Evolutionary conservation across 1,140 invertebrate species (phyloP), one percentile per base, ranked within the genome.

Genomic region (Wiebesia pumilae): DNA sequence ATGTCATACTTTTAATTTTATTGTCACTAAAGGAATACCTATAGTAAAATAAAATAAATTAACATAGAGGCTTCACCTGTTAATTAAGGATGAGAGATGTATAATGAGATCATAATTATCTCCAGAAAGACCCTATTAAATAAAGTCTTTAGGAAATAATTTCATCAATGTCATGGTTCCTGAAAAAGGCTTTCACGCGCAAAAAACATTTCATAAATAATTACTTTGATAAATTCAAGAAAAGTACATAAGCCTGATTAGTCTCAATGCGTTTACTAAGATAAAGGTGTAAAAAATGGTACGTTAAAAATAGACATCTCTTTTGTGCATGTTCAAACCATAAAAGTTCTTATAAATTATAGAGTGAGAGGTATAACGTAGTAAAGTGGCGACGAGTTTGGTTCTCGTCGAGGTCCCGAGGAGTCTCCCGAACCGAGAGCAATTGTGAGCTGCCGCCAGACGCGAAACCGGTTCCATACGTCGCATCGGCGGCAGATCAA

Each of bases 391-490:
- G 40, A n/a, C 3, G 24, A n/a, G 1, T 40, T 73, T 30, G 6
- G 33, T 40, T 33, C 69, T 73, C 10, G 33, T 69, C 67, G 30
- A 73, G 4, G 69, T 38, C 35, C 69, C 33, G 24, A 40, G 2
- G 71, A 40, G 71, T 19, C 19, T n/a, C 19, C 14, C 35, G 14
- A 38, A n/a, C 40, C 38, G 71, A 43, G 16, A 40, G 40, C 24
- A 75, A 75, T 75, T 43, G 14, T 12, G 27, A n/a, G 38, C 35
- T 16, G n/a, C n/a, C 21, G 21, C 38, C 16, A 43, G 4, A 58
- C 30, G 47, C 24, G 19, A 75, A 83, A 83, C 81, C 81, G 81
- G 81, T 83, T 83, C 33, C 33, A 35, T 38, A 27, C 4, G 9
- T 54, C 0, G 30, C 19, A 2, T 79, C 33, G 35, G 12, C 14